These are phyloP conservation scores for Sapayoa aenigma DNA, from an alignment of 2,113 vertebrate genomes.

Conservation along the genomic window DNA sequence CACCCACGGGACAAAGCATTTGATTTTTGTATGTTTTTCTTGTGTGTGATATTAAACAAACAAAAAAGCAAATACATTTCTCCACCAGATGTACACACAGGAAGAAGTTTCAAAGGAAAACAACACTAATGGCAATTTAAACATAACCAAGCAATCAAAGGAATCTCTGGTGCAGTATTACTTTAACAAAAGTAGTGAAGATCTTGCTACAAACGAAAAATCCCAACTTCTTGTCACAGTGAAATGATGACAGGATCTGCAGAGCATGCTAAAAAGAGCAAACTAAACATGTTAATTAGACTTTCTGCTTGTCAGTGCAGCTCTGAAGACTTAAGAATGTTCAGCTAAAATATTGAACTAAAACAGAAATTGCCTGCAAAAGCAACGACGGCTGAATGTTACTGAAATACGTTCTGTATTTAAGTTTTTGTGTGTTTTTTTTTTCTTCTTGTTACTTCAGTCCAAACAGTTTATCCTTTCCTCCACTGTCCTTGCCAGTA, in stretches of 20 bases:
- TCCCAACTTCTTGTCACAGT: conserved; percentile 1
- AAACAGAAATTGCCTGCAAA: not conserved
- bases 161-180: not conserved
- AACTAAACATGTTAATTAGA: conserved; percentile 57
- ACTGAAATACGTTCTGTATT: not conserved
- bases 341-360: not conserved
- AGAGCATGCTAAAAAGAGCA: conserved; percentile 46
- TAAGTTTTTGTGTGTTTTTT: not conserved
- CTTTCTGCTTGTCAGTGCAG: conserved; percentile 39
- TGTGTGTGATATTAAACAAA: conserved; percentile 17
- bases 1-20: not conserved
- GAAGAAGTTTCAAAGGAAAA: conserved; percentile 33
- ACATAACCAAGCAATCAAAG: conserved; percentile 36
- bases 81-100: not conserved
- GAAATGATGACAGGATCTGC: conserved; percentile 46
- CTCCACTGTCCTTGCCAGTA: not conserved
- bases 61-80: not conserved
- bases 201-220: not conserved
- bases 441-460: not conserved
- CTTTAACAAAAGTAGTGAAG: not conserved
- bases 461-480: not conserved
- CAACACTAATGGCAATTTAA: conserved; percentile 20
- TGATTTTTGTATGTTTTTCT: conserved; percentile 12
- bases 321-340: conserved; percentile 29
- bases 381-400: not conserved